Conservation (phyloP, 2,113 vertebrate genomes). For the Taurulus bubalis region DNA sequence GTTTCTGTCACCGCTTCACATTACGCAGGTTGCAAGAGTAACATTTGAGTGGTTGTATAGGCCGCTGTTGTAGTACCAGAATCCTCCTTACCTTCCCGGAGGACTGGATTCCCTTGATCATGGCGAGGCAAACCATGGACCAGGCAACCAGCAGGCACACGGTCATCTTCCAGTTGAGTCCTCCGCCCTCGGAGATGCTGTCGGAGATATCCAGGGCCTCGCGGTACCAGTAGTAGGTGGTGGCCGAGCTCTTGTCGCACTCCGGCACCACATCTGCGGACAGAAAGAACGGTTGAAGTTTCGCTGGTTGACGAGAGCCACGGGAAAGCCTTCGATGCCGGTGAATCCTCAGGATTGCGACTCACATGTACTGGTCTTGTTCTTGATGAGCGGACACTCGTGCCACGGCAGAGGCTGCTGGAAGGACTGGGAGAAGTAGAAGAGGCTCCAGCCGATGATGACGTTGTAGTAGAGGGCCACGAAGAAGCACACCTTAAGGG, state of each 20-base stretch:
- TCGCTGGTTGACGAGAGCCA: no score
- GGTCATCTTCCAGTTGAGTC: conserved; percentile 98
- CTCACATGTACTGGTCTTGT: conserved; percentile 91
- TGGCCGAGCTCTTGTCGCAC: conserved; percentile 97
- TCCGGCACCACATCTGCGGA: conserved; percentile 91
- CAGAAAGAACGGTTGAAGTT: no score
- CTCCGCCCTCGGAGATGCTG: conserved; percentile 92
- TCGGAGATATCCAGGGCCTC: conserved; percentile 93
- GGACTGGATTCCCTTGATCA: conserved; percentile 99
- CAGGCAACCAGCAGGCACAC: conserved; percentile 92
- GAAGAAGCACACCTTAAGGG: conserved; percentile 92
- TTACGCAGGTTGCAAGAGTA: neutral
- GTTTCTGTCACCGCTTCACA: conserved; percentile 7
- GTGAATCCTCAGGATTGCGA: neutral
- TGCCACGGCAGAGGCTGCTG: conserved; percentile 97
- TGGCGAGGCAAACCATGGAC: conserved; percentile 95
- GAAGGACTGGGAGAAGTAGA: conserved; percentile 99
- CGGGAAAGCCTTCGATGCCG: no score
- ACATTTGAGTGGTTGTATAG: neutral
- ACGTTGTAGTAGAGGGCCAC: conserved; percentile 99
- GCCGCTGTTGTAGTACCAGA: neutral
- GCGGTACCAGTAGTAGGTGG: conserved; percentile 98
- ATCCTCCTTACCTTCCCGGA: conserved; percentile 90
- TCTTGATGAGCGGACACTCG: conserved; percentile 95
- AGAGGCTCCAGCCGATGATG: conserved; percentile 98